Percentiles rank a stretch among this genome's conserved stretches.
These are phyloP conservation scores for Eubucco bourcierii DNA, from an alignment of 2,113 vertebrate genomes.

Conservation along the genomic window DNA sequence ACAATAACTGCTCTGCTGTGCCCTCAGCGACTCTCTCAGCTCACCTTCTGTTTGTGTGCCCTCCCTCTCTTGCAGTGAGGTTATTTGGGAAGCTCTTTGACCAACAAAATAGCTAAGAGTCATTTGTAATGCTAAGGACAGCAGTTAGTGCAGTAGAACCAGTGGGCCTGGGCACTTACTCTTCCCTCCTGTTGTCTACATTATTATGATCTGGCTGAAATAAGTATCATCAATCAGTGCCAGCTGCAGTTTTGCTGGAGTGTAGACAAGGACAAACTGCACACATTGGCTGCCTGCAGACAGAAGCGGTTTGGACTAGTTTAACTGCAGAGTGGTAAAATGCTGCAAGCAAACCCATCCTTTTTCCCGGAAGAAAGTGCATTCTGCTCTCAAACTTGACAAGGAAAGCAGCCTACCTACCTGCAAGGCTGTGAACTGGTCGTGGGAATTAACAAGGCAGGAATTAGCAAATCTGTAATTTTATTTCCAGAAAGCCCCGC, in stretches of 20 bases:
- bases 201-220: constrained; percentile 55
- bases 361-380: not conserved
- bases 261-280: constrained; percentile 46
- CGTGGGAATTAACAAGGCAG: too few relatives aligned
- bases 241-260: constrained; percentile 32
- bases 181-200: constrained; percentile 26
- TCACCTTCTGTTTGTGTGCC: accelerated
- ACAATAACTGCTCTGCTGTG: not conserved
- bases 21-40: accelerated
- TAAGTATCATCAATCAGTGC: constrained; percentile 61
- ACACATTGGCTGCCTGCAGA: not conserved
- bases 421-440: not conserved
- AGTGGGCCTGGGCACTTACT: not conserved
- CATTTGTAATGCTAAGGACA: not conserved
- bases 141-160: not conserved
- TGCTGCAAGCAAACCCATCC: not conserved
- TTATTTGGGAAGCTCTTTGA: not conserved
- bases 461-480: too few relatives aligned
- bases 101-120: not conserved
- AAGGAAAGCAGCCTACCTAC: not conserved
- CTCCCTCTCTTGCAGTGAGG: not conserved
- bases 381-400: not conserved
- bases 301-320: not conserved
- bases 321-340: not conserved
- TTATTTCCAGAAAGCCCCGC: too few relatives aligned